phyloP scores from a whole-genome alignment of 1,140 invertebrate genomes.

The Aphelinus atriplicis region DNA sequence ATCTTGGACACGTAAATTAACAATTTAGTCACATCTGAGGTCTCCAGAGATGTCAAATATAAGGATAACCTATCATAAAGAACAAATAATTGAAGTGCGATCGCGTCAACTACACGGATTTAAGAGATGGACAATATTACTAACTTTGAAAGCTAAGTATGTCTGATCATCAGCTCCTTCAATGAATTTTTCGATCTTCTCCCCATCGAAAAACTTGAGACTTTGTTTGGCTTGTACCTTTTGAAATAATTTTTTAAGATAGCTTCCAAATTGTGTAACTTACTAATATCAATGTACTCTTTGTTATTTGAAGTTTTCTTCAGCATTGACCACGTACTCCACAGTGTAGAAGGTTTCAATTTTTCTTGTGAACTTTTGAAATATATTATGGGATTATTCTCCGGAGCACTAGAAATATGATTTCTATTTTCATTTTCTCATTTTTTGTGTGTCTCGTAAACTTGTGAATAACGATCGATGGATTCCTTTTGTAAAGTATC shows the following conservation, averaged over 20 bases:
- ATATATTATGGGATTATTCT: too few species aligned
- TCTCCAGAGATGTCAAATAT: slow-evolving; percentile 41
- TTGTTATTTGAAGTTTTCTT: slow-evolving; percentile 24
- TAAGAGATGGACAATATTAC: slow-evolving; percentile 28
- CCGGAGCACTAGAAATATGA: too few species aligned
- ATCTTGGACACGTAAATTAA: slow-evolving; percentile 37
- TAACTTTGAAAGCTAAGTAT: slow-evolving; percentile 37
- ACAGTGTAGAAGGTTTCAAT: slow-evolving; percentile 32
- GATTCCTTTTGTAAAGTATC: too few species aligned
- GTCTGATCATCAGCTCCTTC: slow-evolving; percentile 25
- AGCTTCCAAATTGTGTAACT: slow-evolving; percentile 37
- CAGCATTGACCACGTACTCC: slow-evolving; percentile 13
- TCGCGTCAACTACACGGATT: slow-evolving; percentile 23
- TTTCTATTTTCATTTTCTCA: too few species aligned
- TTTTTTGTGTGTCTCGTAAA: too few species aligned
- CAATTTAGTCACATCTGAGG: slow-evolving; percentile 42
- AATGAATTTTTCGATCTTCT: slow-evolving; percentile 29
- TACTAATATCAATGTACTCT: slow-evolving; percentile 31
- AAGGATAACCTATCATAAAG: slow-evolving; percentile 40
- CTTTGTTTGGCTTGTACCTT: slow-evolving; percentile 33
- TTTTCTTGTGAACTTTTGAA: slow-evolving; percentile 1
- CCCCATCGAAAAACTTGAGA: slow-evolving; percentile 31
- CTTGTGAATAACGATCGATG: too few species aligned
- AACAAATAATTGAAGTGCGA: slow-evolving; percentile 22
- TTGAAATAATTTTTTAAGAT: slow-evolving; percentile 34